Percentiles rank a stretch among this genome's conserved stretches.
phyloP scores from a whole-genome alignment of 2,113 vertebrate species.

The Clarias macrocephalus region DNA sequence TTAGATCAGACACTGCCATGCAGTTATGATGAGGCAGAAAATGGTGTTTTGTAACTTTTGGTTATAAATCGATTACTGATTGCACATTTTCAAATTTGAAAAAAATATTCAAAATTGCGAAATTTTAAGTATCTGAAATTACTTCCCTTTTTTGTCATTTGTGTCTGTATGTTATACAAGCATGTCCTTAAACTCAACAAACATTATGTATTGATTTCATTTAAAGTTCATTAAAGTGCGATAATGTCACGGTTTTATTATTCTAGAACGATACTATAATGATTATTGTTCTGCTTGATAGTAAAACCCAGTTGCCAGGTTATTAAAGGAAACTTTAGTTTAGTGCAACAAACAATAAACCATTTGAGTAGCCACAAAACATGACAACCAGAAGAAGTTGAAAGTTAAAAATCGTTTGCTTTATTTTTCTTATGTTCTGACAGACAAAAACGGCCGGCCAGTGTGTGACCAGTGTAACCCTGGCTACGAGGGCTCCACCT shows the following conservation, averaged over 20 bases:
- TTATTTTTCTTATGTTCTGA: neutral
- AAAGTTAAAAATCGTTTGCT: neutral
- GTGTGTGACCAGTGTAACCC: slow-evolving; percentile 73
- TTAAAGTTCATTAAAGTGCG: neutral
- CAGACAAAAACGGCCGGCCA: slow-evolving; percentile 61
- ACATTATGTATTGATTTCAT: neutral
- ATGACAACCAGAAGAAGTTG: neutral
- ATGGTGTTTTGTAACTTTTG: neutral
- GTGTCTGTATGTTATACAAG: neutral
- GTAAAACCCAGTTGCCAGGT: neutral
- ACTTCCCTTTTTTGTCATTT: neutral
- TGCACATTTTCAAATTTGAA: neutral
- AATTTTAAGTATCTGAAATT: neutral
- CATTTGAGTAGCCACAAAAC: neutral
- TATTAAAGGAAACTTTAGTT: neutral
- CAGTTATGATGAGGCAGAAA: neutral
- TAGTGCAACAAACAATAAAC: neutral
- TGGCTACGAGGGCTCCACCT: slow-evolving; percentile 75
- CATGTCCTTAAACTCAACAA: neutral
- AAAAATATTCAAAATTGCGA: neutral
- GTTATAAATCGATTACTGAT: neutral
- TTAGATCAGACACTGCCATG: neutral
- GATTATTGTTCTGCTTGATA: neutral
- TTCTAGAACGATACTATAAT: neutral
- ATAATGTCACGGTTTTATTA: neutral